These are phyloP conservation scores for Acrocyrtus sp. DNA, from an alignment of 2,888 invertebrate genomes.

Conservation along the genomic window DNA sequence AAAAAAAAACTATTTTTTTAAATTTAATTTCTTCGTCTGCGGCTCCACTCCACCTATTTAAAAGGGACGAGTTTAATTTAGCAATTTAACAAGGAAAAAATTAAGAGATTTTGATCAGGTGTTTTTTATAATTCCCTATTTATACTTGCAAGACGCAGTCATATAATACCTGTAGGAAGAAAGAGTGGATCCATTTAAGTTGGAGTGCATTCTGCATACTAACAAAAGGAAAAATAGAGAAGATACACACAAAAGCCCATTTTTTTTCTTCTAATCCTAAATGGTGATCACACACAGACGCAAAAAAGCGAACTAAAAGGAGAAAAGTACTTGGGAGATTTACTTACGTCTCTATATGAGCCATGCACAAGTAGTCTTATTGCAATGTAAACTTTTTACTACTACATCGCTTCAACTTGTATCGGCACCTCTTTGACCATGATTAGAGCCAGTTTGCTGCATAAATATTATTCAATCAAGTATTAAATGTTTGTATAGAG, in stretches of 20 bases:
- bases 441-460: constrained; percentile 50
- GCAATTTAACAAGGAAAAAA: constrained; percentile 2
- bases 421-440: constrained; percentile 51
- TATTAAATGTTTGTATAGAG: no score
- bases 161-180: background rate
- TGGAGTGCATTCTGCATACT: background rate
- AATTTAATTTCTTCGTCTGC: no score
- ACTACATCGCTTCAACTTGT: constrained; percentile 20
- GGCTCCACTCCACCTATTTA: background rate
- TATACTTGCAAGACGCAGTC: no score
- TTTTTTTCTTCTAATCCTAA: constrained; percentile 35
- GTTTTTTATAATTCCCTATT: no score
- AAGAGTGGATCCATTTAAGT: no score
- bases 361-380: background rate
- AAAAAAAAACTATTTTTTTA: no score
- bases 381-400: background rate
- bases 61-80: constrained; percentile 9
- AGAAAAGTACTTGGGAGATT: constrained; percentile 3
- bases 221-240: background rate
- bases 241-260: background rate
- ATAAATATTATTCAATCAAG: constrained; percentile 54
- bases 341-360: background rate
- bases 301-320: background rate
- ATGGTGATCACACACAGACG: constrained; percentile 27
- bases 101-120: constrained; percentile 10